Conservation (phyloP, 2,113 vertebrate species). For the Casuarius casuarius region DNA sequence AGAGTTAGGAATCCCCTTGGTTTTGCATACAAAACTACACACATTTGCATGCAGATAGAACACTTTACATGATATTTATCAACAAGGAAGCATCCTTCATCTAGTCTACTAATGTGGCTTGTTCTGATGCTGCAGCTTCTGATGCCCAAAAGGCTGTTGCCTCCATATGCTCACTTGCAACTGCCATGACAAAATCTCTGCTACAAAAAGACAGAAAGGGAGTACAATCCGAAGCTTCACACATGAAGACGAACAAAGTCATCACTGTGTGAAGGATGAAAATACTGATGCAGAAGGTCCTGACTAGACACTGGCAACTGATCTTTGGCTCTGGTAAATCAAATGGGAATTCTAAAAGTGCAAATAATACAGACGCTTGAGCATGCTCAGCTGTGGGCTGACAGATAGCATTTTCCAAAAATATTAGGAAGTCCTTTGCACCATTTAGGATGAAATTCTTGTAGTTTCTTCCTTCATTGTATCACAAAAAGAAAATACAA, state of each 20-base stretch:
- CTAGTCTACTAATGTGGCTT: neutral
- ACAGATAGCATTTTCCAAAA: neutral
- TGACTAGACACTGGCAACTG: neutral
- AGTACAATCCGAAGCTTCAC: neutral
- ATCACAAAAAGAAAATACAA: neutral
- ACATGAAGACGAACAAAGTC: neutral
- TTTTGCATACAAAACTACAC: slow-evolving; percentile 43
- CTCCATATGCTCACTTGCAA: slow-evolving; percentile 59
- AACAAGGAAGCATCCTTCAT: slow-evolving; percentile 42
- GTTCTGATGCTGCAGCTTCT: slow-evolving; percentile 48
- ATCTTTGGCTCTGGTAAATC: neutral
- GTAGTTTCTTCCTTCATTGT: neutral
- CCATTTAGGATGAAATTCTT: neutral
- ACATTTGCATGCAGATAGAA: slow-evolving; percentile 24
- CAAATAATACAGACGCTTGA: neutral
- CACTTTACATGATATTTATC: slow-evolving; percentile 38
- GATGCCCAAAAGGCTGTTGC: slow-evolving; percentile 52
- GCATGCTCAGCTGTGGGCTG: accelerated
- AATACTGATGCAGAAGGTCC: neutral
- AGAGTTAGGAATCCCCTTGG: slow-evolving; percentile 44
- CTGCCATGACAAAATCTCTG: slow-evolving; percentile 10
- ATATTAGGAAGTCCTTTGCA: neutral
- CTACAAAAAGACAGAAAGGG: neutral
- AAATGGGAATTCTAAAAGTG: neutral
- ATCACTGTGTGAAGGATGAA: neutral